These are phyloP conservation scores for Bryconaethiops microstoma DNA, from an alignment of 2,797 vertebrate species.

Conservation along the genomic window DNA sequence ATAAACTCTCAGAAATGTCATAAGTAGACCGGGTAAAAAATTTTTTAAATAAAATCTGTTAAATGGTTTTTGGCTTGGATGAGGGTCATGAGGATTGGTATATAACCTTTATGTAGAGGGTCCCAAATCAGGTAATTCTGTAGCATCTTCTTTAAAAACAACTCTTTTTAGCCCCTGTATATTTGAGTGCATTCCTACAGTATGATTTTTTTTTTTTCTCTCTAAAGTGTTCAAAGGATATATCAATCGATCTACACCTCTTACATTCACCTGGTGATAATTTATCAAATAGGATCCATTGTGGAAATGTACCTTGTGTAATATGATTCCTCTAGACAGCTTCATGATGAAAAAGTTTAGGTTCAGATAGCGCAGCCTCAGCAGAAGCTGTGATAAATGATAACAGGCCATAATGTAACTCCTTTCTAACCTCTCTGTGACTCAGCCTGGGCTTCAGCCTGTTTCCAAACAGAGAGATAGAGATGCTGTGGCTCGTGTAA, in stretches of 20 bases:
- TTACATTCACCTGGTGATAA: neutral
- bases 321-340: neutral
- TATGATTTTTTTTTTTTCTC: no score
- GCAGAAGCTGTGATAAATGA: conserved; percentile 3
- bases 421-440: neutral
- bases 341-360: conserved; percentile 8
- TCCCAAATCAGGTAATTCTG: no score
- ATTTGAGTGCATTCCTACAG: no score
- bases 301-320: neutral
- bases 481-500: neutral
- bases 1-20: no score
- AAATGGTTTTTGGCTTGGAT: no score
- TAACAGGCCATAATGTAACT: conserved; percentile 19
- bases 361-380: conserved; percentile 13
- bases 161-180: no score
- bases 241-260: neutral
- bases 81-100: no score
- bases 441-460: neutral
- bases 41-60: no score
- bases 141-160: no score
- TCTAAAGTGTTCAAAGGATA: neutral
- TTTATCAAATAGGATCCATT: neutral
- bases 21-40: no score
- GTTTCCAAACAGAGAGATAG: conserved; percentile 4
- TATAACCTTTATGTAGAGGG: no score